Evolutionary conservation across 2,113 vertebrate species (phyloP), one percentile per base, ranked within the genome.

Genomic region (Tenrec ecaudatus): DNA sequence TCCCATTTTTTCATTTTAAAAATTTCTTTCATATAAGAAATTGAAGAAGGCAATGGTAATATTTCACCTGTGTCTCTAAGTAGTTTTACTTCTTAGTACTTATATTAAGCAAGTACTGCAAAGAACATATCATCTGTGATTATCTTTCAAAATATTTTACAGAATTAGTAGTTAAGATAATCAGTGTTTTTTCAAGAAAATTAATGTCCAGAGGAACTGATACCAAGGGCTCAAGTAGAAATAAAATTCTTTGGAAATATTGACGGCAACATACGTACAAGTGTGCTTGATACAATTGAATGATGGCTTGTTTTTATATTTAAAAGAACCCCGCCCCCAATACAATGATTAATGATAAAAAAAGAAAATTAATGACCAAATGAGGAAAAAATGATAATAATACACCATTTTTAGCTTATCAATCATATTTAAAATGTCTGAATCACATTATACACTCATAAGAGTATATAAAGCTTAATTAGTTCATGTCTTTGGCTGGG

Each of bases 21-120:
- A 60, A 88, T 86, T 88, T 82, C 8, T 23, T 53, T 90, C 85
- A 33, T 80, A 40, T 88, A 77, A 3, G 10, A 86, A 85, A 86
- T 88, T 89, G 31, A 19, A 53, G 81, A n/a, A 83, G 86, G 40
- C 3, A 19, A 0, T 57, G 16, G 58, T 83, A 89, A 87, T 86
- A 85, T 89, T 82, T 85, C 20, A 87, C 19, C 3, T 47, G 17
- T 83, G 25, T 92, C 57, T 95, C 68, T 73, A 94, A 87, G 33
- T 86, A 94, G 64, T 85, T 96, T 94, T 87, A 66, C 11, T 92
- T 92, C 27, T 43, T 79, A 92, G 29, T 53, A 20, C 7, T 33
- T 82, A 79, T 58, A 73, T 90, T 76, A 27, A 89, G 73, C 73
- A 91, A 85, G 36, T 91, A 73, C 16, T 95, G 57, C 16, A 83